These are phyloP conservation scores for Morinoia aosen DNA, from an alignment of 2,888 invertebrate species.

Conservation along the genomic window DNA sequence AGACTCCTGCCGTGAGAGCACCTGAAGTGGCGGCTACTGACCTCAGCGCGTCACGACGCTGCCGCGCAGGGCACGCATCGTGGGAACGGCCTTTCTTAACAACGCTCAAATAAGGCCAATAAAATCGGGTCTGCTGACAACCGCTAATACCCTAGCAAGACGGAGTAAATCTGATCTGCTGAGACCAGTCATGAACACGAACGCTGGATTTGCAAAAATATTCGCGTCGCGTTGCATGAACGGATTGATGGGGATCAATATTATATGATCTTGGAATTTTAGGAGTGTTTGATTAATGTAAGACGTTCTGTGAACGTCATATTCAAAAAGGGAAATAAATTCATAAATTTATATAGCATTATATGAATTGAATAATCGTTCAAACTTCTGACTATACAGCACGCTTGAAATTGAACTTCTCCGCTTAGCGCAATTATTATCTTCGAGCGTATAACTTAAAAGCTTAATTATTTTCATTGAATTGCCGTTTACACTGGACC, in stretches of 20 bases:
- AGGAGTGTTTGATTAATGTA: background rate
- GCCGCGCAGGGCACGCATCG: background rate
- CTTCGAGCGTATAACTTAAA: no score
- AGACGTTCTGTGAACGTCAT: no score
- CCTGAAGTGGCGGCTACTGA: slow-evolving; percentile 39
- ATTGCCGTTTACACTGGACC: background rate
- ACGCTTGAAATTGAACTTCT: no score
- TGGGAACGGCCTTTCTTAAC: background rate
- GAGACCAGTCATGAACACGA: background rate
- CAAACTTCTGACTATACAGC: background rate
- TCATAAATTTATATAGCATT: no score
- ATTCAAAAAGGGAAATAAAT: no score
- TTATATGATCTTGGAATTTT: background rate
- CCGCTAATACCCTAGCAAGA: background rate
- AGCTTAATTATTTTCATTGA: background rate
- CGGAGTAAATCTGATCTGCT: background rate
- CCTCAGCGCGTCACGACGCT: background rate
- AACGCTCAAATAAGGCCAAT: background rate
- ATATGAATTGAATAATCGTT: background rate
- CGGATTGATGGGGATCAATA: no score
- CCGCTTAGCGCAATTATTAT: no score
- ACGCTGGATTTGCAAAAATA: background rate
- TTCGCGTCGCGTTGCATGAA: no score
- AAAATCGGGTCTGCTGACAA: background rate
- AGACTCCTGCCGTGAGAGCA: background rate